Evolutionary conservation across 2,888 invertebrate genomes (phyloP).

Genomic region (Nemapogon koenigi): DNA sequence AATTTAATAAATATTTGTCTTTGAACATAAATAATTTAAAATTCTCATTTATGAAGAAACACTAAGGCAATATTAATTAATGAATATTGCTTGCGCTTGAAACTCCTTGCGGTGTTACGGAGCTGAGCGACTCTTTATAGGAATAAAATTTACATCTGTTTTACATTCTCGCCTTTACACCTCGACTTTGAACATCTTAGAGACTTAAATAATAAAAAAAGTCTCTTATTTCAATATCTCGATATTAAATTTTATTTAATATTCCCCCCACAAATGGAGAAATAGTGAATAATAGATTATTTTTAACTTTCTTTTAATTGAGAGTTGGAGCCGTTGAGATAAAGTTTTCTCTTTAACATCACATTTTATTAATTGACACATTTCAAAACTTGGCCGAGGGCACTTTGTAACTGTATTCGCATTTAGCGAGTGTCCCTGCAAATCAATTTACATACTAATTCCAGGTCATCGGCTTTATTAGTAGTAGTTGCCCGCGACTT

Average conservation of each 20-base stretch:
- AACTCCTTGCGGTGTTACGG: not conserved
- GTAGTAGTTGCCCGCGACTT: too few species aligned
- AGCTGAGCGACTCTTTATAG: conserved; percentile 13
- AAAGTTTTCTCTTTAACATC: too few species aligned
- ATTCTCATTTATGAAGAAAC: not conserved
- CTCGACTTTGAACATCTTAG: conserved; percentile 4
- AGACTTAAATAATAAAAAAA: conserved; percentile 3
- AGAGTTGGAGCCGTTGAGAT: too few species aligned
- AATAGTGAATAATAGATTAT: conserved; percentile 8
- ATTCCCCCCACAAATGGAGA: conserved; percentile 2
- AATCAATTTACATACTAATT: too few species aligned
- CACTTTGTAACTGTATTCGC: too few species aligned
- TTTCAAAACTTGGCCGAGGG: too few species aligned
- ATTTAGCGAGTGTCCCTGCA: too few species aligned
- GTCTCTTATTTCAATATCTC: conserved; percentile 5
- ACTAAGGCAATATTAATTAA: not conserved
- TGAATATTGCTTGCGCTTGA: not conserved
- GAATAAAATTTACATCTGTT: conserved; percentile 17
- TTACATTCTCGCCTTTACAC: conserved; percentile 11
- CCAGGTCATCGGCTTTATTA: too few species aligned
- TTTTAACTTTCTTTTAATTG: too few species aligned
- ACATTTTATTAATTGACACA: too few species aligned
- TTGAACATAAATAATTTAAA: not conserved
- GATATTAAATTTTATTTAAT: conserved; percentile 9
- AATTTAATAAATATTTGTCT: too few species aligned